A percentile compares a stretch with the other conserved stretches of the same genome.
Evolutionary conservation across 2,888 invertebrate genomes (phyloP).

Genomic region (Drosophila maculinotata): DNA sequence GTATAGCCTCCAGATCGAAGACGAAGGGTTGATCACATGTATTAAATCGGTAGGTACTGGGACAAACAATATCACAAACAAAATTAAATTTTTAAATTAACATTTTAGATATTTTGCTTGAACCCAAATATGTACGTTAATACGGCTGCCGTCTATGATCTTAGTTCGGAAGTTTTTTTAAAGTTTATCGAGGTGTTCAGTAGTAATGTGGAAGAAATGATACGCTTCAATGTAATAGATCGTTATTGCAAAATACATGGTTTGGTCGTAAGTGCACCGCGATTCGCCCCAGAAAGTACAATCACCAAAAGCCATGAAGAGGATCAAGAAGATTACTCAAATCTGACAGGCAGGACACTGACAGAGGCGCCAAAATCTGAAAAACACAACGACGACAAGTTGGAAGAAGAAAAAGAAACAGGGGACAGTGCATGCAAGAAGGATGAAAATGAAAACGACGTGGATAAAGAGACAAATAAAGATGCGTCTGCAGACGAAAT

Average conservation of each 20-base stretch:
- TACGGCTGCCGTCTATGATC: constrained; percentile 37
- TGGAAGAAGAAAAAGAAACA: neutral
- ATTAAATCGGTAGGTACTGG: constrained; percentile 32
- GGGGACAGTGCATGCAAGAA: neutral
- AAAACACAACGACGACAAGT: neutral
- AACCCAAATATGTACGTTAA: constrained; percentile 14
- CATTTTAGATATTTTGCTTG: constrained; percentile 19
- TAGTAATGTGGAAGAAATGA: constrained; percentile 11
- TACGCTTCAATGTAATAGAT: constrained; percentile 45
- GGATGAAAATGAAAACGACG: constrained; percentile 28
- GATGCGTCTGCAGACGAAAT: neutral
- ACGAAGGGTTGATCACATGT: constrained; percentile 21
- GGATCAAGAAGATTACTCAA: neutral
- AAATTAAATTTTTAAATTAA: neutral
- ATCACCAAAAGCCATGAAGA: neutral
- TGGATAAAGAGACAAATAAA: neutral
- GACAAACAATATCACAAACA: neutral
- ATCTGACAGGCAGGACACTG: neutral
- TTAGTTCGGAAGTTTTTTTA: constrained; percentile 42
- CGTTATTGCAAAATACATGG: constrained; percentile 47
- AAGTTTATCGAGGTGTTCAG: constrained; percentile 35
- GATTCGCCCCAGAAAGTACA: too few species aligned
- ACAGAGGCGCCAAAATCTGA: neutral
- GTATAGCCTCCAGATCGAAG: constrained; percentile 49
- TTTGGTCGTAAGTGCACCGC: neutral